A percentile compares a stretch with the other conserved stretches of the same genome.
phyloP scores from a whole-genome alignment of 2,888 invertebrate genomes.

The Pterobdella sp. region DNA sequence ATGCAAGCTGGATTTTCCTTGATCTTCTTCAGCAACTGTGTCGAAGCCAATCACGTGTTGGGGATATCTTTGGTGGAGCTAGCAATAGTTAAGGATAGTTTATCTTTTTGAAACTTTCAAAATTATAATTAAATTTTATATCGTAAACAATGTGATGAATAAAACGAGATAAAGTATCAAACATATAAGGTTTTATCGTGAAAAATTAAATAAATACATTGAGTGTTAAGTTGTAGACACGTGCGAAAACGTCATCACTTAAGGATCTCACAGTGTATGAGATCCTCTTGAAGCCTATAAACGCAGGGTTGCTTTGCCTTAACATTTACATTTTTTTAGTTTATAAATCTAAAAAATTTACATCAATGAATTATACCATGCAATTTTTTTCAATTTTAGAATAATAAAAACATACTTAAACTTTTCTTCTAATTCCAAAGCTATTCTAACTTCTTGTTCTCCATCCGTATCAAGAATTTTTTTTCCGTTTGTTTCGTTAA shows the following conservation, averaged over 20 bases:
- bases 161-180: too few relatives aligned
- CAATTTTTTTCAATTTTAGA: too few relatives aligned
- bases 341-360: too few relatives aligned
- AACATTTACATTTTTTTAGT: too few relatives aligned
- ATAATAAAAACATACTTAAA: constrained; percentile 13
- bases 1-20: constrained; percentile 35
- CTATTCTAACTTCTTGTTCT: constrained; percentile 14
- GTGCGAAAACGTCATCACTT: constrained; percentile 6
- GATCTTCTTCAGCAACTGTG: constrained; percentile 37
- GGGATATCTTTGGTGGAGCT: constrained; percentile 34
- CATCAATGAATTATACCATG: too few relatives aligned
- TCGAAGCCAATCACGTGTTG: constrained; percentile 37
- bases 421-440: neutral
- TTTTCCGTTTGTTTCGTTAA: constrained; percentile 12
- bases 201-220: too few relatives aligned
- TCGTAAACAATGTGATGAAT: too few relatives aligned
- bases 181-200: too few relatives aligned
- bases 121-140: too few relatives aligned
- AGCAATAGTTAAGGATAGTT: too few relatives aligned
- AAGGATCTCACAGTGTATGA: constrained; percentile 27
- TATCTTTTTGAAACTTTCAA: too few relatives aligned
- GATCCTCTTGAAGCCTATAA: constrained; percentile 35
- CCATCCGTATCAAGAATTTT: constrained; percentile 11
- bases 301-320: constrained; percentile 23
- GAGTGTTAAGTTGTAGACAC: neutral